phyloP scores from a whole-genome alignment of 1,140 invertebrate species.

The Rhopalosiphum padi region DNA sequence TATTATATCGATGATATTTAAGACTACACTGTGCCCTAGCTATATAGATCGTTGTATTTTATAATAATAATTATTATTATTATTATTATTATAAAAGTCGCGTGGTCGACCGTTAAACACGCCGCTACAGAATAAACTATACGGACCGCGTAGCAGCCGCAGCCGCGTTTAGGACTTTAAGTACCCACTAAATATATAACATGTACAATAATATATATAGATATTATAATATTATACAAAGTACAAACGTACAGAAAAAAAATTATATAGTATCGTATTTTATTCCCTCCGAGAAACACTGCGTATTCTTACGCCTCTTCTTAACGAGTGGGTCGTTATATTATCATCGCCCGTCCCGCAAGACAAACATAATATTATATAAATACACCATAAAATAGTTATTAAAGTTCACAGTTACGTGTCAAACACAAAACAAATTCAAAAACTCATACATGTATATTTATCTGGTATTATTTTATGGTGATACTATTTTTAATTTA shows the following conservation, averaged over 20 bases:
- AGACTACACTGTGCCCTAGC: too few relatives aligned
- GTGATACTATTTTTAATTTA: conserved; percentile 37
- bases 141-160: not conserved
- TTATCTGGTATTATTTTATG: not conserved
- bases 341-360: not conserved
- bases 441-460: not conserved
- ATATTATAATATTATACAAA: too few relatives aligned
- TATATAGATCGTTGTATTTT: too few relatives aligned
- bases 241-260: not conserved
- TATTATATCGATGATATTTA: too few relatives aligned
- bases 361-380: not conserved
- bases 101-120: not conserved
- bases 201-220: too few relatives aligned
- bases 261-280: not conserved
- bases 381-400: not conserved
- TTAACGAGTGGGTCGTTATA: not conserved
- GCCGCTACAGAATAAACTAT: not conserved
- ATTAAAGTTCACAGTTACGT: not conserved
- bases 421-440: not conserved
- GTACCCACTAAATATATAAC: not conserved
- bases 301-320: not conserved
- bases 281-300: not conserved
- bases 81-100: not conserved
- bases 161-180: not conserved
- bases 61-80: too few relatives aligned